A percentile compares a stretch with the other conserved stretches of the same genome.
phyloP scores from a whole-genome alignment of 2,113 vertebrate species.

The Heptranchias perlo region DNA sequence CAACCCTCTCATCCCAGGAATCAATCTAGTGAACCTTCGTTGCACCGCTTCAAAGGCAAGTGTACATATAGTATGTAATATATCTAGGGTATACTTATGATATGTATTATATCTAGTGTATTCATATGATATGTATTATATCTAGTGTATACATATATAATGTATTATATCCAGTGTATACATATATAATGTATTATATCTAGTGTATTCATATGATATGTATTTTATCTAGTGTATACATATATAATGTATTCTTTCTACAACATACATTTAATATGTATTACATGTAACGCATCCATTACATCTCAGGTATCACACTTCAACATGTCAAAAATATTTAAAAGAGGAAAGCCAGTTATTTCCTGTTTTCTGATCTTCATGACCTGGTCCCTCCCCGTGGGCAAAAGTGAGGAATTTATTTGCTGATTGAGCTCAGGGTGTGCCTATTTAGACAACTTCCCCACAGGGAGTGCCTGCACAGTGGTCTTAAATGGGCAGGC shows the following conservation, averaged over 20 bases:
- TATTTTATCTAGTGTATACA: too few relatives aligned
- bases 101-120: background rate
- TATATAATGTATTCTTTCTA: too few relatives aligned
- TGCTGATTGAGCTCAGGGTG: background rate
- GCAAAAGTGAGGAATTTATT: background rate
- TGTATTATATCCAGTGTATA: too few relatives aligned
- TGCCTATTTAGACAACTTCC: background rate
- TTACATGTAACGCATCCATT: background rate
- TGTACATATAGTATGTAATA: too few relatives aligned
- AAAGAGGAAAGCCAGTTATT: background rate
- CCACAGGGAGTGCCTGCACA: background rate
- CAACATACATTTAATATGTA: too few relatives aligned
- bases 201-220: too few relatives aligned
- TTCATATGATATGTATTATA: background rate
- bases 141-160: too few relatives aligned
- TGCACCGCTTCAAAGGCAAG: too few relatives aligned
- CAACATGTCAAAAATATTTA: background rate
- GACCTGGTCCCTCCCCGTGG: background rate
- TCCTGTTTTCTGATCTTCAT: background rate
- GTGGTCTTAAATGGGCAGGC: background rate
- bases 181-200: too few relatives aligned
- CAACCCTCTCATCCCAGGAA: too few relatives aligned
- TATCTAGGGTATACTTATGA: background rate
- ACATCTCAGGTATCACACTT: background rate
- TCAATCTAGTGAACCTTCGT: too few relatives aligned